phyloP scores from a whole-genome alignment of 2,888 invertebrate genomes.

The Tenodera sinensis region DNA sequence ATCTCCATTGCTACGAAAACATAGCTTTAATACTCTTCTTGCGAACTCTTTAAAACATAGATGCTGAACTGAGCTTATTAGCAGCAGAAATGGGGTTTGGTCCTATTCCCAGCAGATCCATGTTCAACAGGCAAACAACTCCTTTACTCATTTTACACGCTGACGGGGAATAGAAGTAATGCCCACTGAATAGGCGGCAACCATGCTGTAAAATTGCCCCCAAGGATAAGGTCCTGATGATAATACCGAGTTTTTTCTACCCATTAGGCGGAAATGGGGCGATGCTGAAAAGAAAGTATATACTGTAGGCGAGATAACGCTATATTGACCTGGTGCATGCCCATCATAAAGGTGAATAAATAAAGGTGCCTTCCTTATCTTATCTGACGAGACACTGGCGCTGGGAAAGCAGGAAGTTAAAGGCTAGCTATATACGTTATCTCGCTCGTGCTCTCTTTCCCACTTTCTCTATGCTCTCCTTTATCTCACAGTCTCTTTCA shows the following conservation, averaged over 20 bases:
- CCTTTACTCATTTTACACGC: background rate
- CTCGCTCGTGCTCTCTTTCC: background rate
- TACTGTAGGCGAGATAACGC: background rate
- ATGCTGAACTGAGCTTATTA: no score
- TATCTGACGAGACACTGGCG: background rate
- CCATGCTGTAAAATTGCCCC: background rate
- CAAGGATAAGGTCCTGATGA: background rate
- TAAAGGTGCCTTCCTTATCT: background rate
- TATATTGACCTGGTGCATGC: background rate
- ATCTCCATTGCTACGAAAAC: no score
- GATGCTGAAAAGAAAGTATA: background rate
- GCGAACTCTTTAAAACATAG: no score
- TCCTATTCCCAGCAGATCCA: background rate
- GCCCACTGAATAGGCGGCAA: background rate
- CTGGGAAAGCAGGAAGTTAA: background rate
- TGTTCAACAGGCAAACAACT: background rate
- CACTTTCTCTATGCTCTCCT: background rate
- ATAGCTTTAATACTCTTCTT: no score
- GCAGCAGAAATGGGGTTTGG: no score
- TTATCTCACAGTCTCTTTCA: background rate
- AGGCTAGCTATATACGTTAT: background rate
- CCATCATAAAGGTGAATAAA: background rate
- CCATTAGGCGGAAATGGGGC: background rate
- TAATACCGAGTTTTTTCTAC: background rate
- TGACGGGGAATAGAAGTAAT: background rate